phyloP scores from a whole-genome alignment of 2,888 invertebrate genomes.

The Cephus pygmeus region DNA sequence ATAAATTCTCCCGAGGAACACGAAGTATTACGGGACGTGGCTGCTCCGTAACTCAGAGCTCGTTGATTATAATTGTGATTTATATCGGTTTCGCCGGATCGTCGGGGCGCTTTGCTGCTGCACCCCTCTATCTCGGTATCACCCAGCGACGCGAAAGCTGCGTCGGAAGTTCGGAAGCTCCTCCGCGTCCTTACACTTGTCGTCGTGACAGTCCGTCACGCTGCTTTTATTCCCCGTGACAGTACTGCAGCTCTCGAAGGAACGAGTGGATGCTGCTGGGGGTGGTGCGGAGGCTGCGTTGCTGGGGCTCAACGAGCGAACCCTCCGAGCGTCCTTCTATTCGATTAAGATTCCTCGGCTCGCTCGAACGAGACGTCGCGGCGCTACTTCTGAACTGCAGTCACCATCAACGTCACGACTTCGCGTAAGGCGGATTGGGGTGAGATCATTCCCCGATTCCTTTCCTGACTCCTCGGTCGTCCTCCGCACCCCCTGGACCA shows the following conservation, averaged over 20 bases:
- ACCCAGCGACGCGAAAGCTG: neutral
- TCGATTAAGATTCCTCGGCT: slow-evolving; percentile 39
- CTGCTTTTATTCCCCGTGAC: slow-evolving; percentile 25
- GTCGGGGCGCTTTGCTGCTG: neutral
- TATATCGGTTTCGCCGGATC: slow-evolving; percentile 33
- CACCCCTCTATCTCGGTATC: neutral
- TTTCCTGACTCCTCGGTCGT: neutral
- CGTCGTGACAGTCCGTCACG: slow-evolving; percentile 11
- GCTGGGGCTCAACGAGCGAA: neutral
- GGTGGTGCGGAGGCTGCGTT: neutral
- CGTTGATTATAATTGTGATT: slow-evolving; percentile 59
- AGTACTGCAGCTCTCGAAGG: slow-evolving; percentile 23
- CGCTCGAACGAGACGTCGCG: slow-evolving; percentile 34
- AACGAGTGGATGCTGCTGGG: neutral
- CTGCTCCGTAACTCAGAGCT: slow-evolving; percentile 36
- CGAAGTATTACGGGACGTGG: slow-evolving; percentile 12
- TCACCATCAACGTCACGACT: slow-evolving; percentile 33
- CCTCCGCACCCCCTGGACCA: slow-evolving; percentile 42
- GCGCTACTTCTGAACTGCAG: slow-evolving; percentile 8
- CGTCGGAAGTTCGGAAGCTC: neutral
- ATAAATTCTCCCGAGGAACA: slow-evolving; percentile 2
- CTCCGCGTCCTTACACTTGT: neutral
- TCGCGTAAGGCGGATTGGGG: slow-evolving; percentile 35
- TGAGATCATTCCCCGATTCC: slow-evolving; percentile 25
- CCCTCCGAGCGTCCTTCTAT: slow-evolving; percentile 32